Base-by-base conservation (phyloP, 2,113 vertebrate genomes). In the Melanerpes aurifrons region DNA sequence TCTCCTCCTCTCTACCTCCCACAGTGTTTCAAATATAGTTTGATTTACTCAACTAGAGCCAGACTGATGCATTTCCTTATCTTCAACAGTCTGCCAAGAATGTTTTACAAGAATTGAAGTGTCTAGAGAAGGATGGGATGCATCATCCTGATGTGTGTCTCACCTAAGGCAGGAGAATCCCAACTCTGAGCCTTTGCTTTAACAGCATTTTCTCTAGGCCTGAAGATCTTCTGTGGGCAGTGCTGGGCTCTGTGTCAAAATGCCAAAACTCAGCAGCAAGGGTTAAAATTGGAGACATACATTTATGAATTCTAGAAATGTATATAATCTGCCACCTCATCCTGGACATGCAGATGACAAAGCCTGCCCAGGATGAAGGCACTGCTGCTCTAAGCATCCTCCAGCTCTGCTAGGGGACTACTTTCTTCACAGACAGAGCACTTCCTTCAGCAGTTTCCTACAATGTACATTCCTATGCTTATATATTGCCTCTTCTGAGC, bases 271-370 rank as follows among this genome's bases (percentile, higher is more conserved):
- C 48, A 95, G 43, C 37, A 67, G 21, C 28, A 87, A 83, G 61
- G 18, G 8, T 24, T 75, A 94, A 76, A 76, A 19, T 70, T 37
- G 76, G 50, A 93, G 29, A 87, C 73, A 37, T 68, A 77, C 10
- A 24, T 61, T 70, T 58, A 79, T 31, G 12, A 76, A 50, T 70
- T 67, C 43, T 20, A 7, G 74, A 87, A 89, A 90, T 72, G 79
- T 13, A 1, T 13, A 28, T 17, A 14, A 71, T 37, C 58, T 81
- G 45, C 45, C 86, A 62, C 6, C 5, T 85, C 28, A 59, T n/a
- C 25, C 35, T 3, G 1, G 45, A 57, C 9, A 12, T 2, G 1
- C 0, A 1, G 43, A 77, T 82, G 24, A 85, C 35, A 63, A 19
- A 86, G 15, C 9, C 43, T 37, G 26, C 24, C 28, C 73, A 72